Evolutionary conservation across 2,797 vertebrate genomes (phyloP), one percentile per base, ranked within the genome.

Genomic region (Macropodus opercularis): DNA sequence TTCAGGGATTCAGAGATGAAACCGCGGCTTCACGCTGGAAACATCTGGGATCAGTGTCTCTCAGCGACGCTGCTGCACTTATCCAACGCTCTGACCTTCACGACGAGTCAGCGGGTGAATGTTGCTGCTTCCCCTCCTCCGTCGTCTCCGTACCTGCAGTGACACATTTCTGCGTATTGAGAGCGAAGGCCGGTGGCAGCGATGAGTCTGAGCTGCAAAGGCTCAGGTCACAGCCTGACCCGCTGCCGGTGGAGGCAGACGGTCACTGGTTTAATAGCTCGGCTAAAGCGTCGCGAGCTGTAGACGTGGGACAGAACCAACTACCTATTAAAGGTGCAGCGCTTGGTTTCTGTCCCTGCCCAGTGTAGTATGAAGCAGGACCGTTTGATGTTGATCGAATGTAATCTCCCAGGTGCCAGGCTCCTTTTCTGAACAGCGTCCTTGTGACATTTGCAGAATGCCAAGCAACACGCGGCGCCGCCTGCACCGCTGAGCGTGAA

Each of bases 331-430:
- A n/a, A n/a, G n/a, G n/a, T n/a, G n/a, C n/a, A n/a, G n/a, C n/a
- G n/a, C n/a, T n/a, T n/a, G n/a, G n/a, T n/a, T 80, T 80, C 78
- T 61, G 77, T 61, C 63, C 19, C n/a, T 14, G 75, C 71, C 58
- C 72, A 22, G 62, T 60, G 75, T 63, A 13, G 69, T 63, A 73
- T 82, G 82, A 74, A 69, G 74, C 67, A 18, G 58, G 75, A 81
- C 80, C 84, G 83, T 82, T 86, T 78, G 84, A 75, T 88, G 84
- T 86, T 86, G 86, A 86, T 86, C 67, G 80, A 84, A 78, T 77
- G 79, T 80, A 81, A 86, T 85, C 86, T 83, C 84, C 72, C 75
- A 79, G 80, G 77, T 84, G 79, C 71, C 69, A 22, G 72, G 49
- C 63, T 71, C 70, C 13, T 72, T 85, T 34, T 75, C 60, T 69